A percentile compares a stretch with the other conserved stretches of the same genome.
These are phyloP conservation scores for Chelon labrosus DNA, from an alignment of 2,797 vertebrate genomes.

Conservation along the genomic window DNA sequence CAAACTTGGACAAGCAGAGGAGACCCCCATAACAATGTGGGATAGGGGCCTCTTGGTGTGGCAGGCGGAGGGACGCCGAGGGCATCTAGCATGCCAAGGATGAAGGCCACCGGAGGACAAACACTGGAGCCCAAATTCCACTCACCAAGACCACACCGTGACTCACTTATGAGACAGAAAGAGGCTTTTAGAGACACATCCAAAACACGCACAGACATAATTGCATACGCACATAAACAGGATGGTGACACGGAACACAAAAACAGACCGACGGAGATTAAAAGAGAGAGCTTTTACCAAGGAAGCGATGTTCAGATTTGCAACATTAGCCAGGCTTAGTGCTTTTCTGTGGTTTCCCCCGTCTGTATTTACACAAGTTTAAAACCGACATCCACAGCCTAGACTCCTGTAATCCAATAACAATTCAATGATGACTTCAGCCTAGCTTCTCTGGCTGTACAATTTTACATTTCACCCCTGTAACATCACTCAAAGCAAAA, in stretches of 20 bases:
- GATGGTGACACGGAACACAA: conserved; percentile 46
- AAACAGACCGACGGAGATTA: conserved; percentile 46
- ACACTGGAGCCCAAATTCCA: conserved; percentile 35
- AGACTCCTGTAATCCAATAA: conserved; percentile 49
- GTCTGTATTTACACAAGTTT: conserved; percentile 59
- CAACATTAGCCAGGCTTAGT: conserved; percentile 20
- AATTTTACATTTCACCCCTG: conserved; percentile 25
- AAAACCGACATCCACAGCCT: conserved; percentile 41
- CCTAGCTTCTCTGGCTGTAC: conserved; percentile 7
- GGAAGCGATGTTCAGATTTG: conserved; percentile 46
- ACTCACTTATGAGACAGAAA: conserved; percentile 60
- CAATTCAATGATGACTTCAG: conserved; percentile 22
- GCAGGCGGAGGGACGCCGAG: conserved; percentile 43
- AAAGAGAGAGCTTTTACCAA: conserved; percentile 44
- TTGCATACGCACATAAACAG: conserved; percentile 64
- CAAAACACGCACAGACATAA: conserved; percentile 51
- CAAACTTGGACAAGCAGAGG: conserved; percentile 63
- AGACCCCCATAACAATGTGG: conserved; percentile 43
- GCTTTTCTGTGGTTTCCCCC: conserved; percentile 28
- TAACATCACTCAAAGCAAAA: conserved; percentile 13
- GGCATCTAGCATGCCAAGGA: conserved; percentile 41
- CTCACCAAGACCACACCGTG: conserved; percentile 55
- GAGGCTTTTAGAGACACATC: conserved; percentile 49
- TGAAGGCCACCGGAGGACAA: conserved; percentile 39
- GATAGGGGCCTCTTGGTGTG: conserved; percentile 58